Percentiles rank a stretch among this genome's conserved stretches.
Conservation (phyloP, 1,140 invertebrate species). For the Platyura marginata region DNA sequence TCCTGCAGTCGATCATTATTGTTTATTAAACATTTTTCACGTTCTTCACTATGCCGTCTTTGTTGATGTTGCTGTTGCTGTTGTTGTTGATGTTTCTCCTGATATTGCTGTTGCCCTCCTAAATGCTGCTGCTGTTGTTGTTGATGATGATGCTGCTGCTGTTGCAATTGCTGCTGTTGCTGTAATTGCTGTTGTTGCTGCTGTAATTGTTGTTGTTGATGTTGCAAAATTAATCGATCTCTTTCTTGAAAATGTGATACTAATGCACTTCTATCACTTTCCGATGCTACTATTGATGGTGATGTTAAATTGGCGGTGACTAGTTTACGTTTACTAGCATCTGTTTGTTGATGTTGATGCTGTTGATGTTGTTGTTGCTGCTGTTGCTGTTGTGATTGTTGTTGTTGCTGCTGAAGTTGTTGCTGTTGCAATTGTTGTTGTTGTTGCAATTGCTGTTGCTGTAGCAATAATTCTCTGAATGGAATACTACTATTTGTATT, state of each 20-base stretch:
- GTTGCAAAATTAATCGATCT: background rate
- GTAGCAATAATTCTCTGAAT: background rate
- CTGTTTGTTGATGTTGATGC: background rate
- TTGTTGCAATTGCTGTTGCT: background rate
- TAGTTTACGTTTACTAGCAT: background rate
- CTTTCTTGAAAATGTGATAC: slow-evolving; percentile 1
- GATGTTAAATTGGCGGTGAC: background rate
- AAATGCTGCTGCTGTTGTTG: background rate
- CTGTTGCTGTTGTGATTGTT: background rate
- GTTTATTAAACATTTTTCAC: background rate
- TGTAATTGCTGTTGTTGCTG: background rate
- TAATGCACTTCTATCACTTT: background rate
- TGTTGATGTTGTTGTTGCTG: no score
- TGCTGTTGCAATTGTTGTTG: background rate
- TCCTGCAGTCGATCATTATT: background rate
- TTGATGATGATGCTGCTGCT: background rate
- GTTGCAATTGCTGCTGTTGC: background rate
- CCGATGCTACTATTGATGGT: background rate
- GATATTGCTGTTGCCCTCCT: background rate
- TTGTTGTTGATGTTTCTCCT: background rate
- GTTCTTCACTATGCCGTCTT: background rate
- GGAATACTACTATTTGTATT: slow-evolving; percentile 1
- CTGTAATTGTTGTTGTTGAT: slow-evolving; percentile 1
- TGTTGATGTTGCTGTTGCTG: background rate
- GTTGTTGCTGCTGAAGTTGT: background rate